Conservation (phyloP, 1,140 invertebrate genomes). For the Cryptotermes secundus region DNA sequence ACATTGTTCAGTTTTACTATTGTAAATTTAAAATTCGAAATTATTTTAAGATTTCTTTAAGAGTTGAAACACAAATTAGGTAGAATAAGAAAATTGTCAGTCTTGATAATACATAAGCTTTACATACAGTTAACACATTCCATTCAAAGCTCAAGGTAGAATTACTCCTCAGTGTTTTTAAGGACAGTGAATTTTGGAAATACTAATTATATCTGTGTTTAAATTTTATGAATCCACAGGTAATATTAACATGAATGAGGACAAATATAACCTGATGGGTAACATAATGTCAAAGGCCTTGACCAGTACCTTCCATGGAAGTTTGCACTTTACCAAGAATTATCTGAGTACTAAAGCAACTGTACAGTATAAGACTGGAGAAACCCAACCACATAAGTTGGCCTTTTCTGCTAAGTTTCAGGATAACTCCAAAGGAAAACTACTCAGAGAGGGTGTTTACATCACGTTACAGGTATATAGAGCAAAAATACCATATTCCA, state of each 20-base stretch:
- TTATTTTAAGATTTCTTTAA: too few relatives aligned
- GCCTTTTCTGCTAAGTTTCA: not conserved
- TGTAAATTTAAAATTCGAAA: too few relatives aligned
- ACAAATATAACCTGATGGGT: conserved; percentile 20
- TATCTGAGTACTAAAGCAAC: conserved; percentile 4
- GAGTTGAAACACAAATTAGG: too few relatives aligned
- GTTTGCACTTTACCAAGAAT: not conserved
- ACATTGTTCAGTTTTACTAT: too few relatives aligned
- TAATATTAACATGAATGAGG: not conserved
- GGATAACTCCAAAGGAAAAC: not conserved
- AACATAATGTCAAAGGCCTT: not conserved
- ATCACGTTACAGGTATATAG: not conserved
- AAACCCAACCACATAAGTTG: not conserved
- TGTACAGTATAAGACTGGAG: not conserved
- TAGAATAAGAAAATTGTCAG: too few relatives aligned
- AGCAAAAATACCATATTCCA: too few relatives aligned
- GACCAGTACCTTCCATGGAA: not conserved
- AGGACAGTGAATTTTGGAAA: too few relatives aligned
- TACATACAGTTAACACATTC: too few relatives aligned
- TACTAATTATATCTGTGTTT: too few relatives aligned
- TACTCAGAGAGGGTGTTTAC: not conserved
- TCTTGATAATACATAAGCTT: too few relatives aligned
- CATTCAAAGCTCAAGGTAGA: too few relatives aligned
- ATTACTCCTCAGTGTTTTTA: too few relatives aligned
- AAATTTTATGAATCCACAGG: not conserved